Evolutionary conservation across 2,113 vertebrate species (phyloP).

Genomic region (Leptocoma aspasia): DNA sequence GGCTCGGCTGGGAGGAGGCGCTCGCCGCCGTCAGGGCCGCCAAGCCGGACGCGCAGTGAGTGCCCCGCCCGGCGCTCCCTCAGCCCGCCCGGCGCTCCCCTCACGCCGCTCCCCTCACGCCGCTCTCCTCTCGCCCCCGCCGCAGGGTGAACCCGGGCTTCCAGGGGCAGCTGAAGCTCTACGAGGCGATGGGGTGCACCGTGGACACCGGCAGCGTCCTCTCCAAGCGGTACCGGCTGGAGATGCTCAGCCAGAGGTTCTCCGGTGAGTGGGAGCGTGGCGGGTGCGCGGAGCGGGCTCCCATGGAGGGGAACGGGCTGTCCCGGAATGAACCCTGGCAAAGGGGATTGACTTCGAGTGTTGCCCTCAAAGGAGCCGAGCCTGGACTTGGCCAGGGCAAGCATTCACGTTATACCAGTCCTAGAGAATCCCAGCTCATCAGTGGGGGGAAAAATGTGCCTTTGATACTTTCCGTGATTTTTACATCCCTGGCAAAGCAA

Average conservation of each 20-base stretch:
- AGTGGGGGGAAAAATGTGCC: rapidly evolving
- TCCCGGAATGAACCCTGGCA: rapidly evolving
- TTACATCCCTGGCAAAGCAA: background rate
- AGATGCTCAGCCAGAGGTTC: slow-evolving; percentile 81
- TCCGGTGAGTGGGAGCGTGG: slow-evolving; percentile 69
- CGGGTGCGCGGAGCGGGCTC: rapidly evolving
- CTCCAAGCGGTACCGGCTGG: slow-evolving; percentile 90
- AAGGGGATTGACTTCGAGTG: background rate
- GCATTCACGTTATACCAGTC: rapidly evolving
- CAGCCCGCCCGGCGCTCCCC: background rate
- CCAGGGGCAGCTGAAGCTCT: slow-evolving; percentile 83
- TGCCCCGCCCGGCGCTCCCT: background rate
- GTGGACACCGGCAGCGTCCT: slow-evolving; percentile 78
- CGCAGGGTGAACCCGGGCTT: slow-evolving; percentile 89
- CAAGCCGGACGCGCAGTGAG: slow-evolving; percentile 84
- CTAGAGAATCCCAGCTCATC: background rate
- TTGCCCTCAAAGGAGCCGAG: background rate
- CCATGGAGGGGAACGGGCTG: rapidly evolving
- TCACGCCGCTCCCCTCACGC: background rate
- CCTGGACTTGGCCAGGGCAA: too few relatives aligned
- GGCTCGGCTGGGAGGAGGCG: slow-evolving; percentile 78
- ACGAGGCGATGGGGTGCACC: slow-evolving; percentile 83
- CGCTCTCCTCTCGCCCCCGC: background rate
- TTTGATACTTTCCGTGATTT: background rate
- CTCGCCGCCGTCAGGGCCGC: slow-evolving; percentile 76